phyloP scores from a whole-genome alignment of 2,113 vertebrate genomes.

The Passer domesticus region DNA sequence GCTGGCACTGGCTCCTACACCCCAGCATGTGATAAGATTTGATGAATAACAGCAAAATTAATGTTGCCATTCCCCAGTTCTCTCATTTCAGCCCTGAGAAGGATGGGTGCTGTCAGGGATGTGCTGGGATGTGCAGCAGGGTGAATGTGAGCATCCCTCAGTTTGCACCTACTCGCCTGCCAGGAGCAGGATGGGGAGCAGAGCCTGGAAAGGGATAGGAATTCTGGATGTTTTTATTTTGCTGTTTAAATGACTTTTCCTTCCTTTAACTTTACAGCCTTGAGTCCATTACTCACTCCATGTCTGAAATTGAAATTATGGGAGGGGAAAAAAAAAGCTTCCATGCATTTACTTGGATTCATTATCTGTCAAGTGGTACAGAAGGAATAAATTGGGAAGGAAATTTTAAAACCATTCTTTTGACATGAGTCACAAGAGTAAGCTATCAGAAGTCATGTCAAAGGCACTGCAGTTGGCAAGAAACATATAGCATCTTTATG shows the following conservation, averaged over 20 bases:
- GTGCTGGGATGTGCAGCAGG: neutral
- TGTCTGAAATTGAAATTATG: slow-evolving; percentile 16
- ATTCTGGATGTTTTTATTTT: neutral
- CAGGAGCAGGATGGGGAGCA: neutral
- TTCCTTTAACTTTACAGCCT: neutral
- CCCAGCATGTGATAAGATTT: neutral
- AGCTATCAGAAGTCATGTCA: slow-evolving; percentile 28
- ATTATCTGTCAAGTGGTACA: slow-evolving; percentile 23
- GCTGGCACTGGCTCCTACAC: accelerated
- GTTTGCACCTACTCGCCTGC: neutral
- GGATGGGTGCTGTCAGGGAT: neutral
- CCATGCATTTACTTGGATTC: neutral
- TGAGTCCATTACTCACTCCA: neutral
- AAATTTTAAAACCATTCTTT: slow-evolving; percentile 48
- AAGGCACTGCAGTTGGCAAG: neutral
- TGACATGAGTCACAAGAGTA: slow-evolving; percentile 41
- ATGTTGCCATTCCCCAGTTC: neutral
- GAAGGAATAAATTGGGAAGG: slow-evolving; percentile 31
- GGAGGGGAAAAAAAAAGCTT: neutral
- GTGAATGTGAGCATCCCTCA: neutral
- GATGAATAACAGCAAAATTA: neutral
- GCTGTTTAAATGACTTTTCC: neutral
- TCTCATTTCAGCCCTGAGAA: neutral
- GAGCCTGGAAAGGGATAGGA: neutral
- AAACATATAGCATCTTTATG: slow-evolving; percentile 27